Base-by-base conservation (phyloP, 92 coral and sea anemone species). In the Blastomussa wellsi region DNA sequence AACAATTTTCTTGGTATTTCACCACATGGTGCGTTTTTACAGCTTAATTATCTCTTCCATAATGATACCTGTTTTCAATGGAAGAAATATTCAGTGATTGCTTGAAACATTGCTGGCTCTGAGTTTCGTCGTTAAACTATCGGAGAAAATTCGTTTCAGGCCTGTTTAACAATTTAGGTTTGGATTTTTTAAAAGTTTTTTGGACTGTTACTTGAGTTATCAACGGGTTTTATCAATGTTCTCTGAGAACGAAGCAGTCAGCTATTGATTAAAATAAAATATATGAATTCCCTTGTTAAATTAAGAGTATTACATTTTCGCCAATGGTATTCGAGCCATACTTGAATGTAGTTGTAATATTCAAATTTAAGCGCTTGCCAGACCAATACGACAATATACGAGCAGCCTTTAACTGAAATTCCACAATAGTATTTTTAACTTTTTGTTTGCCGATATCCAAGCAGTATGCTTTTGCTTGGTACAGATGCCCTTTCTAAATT, bases 321-420 rank as follows among this genome's bases (percentile, higher is more conserved):
- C 44, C 5, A 19, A 26, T 70, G 75, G 26, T 20, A 70, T 70
- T 70, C 20, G 44, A 28, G 75, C 28, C 12, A 19, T 70, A 70
- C 75, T 70, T 19, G 48, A 37, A 35, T 35, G 75, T 12, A 7
- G 75, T 37, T 70, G 75, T 70, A 70, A 35, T 70, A 70, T 70
- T 70, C 75, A 35, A 33, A 37, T 70, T 4, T 17, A 7, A 36
- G 14, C 3, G 75, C 44, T 70, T 70, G n/a, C 42, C 29, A 38
- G 22, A 26, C 4, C 47, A 70, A 70, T 70, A 70, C 44, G 26
- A 37, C 29, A 70, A 70, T 37, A 70, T 70, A 70, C 14, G 75
- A 70, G 44, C 4, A 36, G n/a, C 24, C 37, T 70, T 33, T 16
- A 70, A 36, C 44, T 70, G 24, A 70, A 70, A 36, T 36, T 32